Base-by-base conservation (phyloP, 1,140 invertebrate species). In the Lucilia cuprina region DNA sequence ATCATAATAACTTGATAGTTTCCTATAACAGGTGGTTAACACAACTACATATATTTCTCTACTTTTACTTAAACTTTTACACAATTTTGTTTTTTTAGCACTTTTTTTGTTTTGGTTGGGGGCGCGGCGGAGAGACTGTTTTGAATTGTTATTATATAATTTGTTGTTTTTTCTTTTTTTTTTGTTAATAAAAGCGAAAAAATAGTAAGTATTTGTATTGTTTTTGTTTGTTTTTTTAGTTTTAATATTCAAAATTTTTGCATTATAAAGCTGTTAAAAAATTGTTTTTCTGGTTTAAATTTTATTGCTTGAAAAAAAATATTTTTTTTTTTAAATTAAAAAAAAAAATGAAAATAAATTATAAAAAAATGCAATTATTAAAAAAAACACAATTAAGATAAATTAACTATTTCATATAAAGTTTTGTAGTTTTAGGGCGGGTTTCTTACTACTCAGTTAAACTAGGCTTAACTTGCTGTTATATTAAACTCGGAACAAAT, bases 251-350 rank as follows among this genome's bases (percentile, higher is more conserved):
- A 13, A 74, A 47, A n/a, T n/a, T n/a, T n/a, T 74, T 75, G n/a
- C 47, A 49, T 34, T 83, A 49, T 84, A 84, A 84, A 84, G 83
- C 83, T 84, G 83, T 84, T 84, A n/a, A n/a, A n/a, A 84, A 55
- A 41, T 78, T 84, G 60, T 80, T 41, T 82, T 84, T 84, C 41
- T 41, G n/a, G n/a, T n/a, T n/a, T n/a, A n/a, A n/a, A 47, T 82
- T 84, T 49, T 60, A 82, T 25, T 74, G n/a, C 25, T 35, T 55
- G 70, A 84, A 74, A 82, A 84, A 84, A 74, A 34, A 34, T 49
- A 30, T 19, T 12, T 2, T 80, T 70, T 25, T 74, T 82, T 14
- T 70, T 84, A 82, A 70, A 35, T 83, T 83, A 74, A 49, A 83
- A 83, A 84, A 35, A 1, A 78, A 25, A 25, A 19, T 74, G 74